phyloP scores from a whole-genome alignment of 2,888 invertebrate species.

The Frankliniella fusca region DNA sequence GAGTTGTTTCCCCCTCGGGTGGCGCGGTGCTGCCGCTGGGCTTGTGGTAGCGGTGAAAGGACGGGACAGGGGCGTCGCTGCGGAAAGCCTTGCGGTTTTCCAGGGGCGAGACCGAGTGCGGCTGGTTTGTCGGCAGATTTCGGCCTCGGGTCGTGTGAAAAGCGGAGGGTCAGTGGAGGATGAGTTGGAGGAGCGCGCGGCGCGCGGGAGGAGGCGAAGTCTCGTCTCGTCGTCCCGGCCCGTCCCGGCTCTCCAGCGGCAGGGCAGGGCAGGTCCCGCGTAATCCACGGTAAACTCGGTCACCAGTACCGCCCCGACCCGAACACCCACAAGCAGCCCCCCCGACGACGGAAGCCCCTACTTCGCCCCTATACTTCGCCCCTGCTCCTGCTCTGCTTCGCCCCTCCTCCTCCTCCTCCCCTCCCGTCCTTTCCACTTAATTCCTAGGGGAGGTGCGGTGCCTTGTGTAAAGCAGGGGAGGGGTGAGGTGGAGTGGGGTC shows the following conservation, averaged over 20 bases:
- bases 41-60: neutral
- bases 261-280: too few species aligned
- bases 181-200: too few species aligned
- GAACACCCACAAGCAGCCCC: constrained; percentile 4
- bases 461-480: neutral
- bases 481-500: neutral
- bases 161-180: neutral
- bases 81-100: too few species aligned
- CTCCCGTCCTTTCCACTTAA: neutral
- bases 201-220: too few species aligned
- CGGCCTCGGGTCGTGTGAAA: neutral
- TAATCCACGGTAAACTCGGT: constrained; percentile 10
- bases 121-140: neutral
- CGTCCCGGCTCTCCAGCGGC: neutral
- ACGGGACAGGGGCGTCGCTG: too few species aligned
- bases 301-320: neutral
- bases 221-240: neutral
- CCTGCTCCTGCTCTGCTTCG: neutral
- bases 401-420: neutral
- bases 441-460: neutral
- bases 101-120: neutral
- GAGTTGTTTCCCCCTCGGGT: neutral
- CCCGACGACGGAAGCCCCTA: neutral
- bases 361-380: neutral
- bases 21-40: neutral